Base-by-base conservation (phyloP, 2,797 vertebrate genomes). In the Tokudaia tokunoshimensis region DNA sequence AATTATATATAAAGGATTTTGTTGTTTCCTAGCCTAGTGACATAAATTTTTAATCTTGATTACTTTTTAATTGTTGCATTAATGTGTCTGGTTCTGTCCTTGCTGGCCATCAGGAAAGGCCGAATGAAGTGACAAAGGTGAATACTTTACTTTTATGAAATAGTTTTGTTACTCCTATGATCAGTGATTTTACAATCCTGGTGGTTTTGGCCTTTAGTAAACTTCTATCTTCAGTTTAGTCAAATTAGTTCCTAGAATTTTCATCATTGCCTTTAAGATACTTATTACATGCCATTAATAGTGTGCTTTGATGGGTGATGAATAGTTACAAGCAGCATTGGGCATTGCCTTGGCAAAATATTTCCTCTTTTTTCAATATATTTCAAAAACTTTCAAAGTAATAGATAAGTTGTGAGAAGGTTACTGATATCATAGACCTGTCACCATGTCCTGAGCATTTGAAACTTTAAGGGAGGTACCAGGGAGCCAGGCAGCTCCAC, bases 11-110 rank as follows among this genome's bases (percentile, higher is more conserved):
- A 41, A 94, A 65, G 76, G 12, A 88, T 87, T 87, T 96, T 76
- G 90, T 90, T 94, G 37, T 78, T 82, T 26, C 15, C 87, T 37
- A 29, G 63, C 4, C 61, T 83, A 87, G 92, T 15, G 83, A 34
- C 79, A 55, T 87, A 85, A 82, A 24, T 76, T 95, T 96, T 91
- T 79, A 61, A 92, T 91, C n/a, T 95, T 93, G 50, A 89, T 88
- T 74, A 31, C 1, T 41, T 57, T 87, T 87, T 87, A 74, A 74
- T 29, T 41, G 67, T 87, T 74, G 5, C 9, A 74, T 41, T 88
- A 29, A 61, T 86, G 94, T 93, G 63, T 92, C 13, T 80, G 70
- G 17, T 47, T 80, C 22, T 80, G 24, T 57, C 15, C 63, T n/a
- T 80, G 22, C 55, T 86, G 24, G 65, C 79, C 90, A 76, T 34